Conservation (phyloP, 2,797 vertebrate species). For the Nasua narica region DNA sequence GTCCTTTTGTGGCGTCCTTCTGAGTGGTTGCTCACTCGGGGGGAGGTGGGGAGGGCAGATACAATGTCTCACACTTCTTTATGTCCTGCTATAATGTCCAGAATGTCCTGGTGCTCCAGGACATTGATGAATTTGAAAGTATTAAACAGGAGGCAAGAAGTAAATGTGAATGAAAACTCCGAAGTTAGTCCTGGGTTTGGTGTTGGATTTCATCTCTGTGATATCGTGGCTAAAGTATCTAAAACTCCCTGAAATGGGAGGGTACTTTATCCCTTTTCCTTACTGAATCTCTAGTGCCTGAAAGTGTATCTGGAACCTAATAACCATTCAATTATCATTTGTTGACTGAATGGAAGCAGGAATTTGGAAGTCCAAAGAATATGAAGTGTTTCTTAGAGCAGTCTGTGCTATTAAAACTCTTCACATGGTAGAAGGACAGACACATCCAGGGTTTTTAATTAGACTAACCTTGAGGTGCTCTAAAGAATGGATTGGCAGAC, state of each 20-base stretch:
- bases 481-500: background rate
- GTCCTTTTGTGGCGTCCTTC: too few relatives aligned
- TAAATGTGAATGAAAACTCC: background rate
- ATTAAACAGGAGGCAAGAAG: background rate
- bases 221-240: too few relatives aligned
- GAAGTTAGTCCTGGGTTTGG: background rate
- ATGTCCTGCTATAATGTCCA: rapidly evolving
- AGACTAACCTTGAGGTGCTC: background rate
- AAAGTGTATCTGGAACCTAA: background rate
- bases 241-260: background rate
- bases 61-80: background rate
- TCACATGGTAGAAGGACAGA: background rate
- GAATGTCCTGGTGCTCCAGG: background rate
- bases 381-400: background rate
- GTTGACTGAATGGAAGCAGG: background rate
- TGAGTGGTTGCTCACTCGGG: too few relatives aligned
- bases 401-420: background rate
- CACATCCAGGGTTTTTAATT: background rate
- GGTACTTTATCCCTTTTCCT: background rate
- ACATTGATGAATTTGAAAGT: background rate
- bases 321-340: background rate
- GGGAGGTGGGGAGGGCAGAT: too few relatives aligned
- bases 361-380: background rate
- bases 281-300: rapidly evolving
- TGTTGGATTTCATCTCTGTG: background rate